Conservation (phyloP, 35 echinoderm and acorn worm genomes). For the Eucidaris tribuloides region DNA sequence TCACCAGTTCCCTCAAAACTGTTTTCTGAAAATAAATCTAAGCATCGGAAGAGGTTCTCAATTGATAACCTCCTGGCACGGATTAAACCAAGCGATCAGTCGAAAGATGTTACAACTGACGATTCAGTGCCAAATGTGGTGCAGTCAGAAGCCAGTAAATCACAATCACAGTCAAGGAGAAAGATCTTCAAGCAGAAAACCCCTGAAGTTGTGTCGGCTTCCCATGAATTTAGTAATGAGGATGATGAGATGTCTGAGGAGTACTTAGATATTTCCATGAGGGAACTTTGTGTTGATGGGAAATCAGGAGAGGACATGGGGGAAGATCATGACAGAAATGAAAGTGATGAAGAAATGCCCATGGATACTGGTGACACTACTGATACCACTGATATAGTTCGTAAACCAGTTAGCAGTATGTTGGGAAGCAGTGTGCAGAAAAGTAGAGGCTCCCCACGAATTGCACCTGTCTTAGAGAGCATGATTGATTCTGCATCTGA, state of each 20-base stretch:
- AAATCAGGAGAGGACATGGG: no score
- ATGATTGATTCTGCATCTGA: constrained; percentile 58
- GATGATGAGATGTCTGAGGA: neutral
- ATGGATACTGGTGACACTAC: no score
- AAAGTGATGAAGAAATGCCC: no score
- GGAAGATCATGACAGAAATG: no score
- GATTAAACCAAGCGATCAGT: no score
- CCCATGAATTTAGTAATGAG: neutral
- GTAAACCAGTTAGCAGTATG: constrained; percentile 25
- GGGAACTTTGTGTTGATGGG: no score
- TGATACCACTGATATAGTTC: no score
- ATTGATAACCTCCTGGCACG: constrained; percentile 13
- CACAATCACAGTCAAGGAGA: constrained; percentile 16
- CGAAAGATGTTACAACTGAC: no score
- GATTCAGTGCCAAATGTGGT: no score
- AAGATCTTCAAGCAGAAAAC: constrained; percentile 27
- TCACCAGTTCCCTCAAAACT: no score
- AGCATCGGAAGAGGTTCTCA: neutral
- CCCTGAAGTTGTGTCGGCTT: neutral
- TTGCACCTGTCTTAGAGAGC: constrained; percentile 30
- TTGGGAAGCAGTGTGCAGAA: neutral
- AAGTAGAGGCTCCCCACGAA: constrained; percentile 8
- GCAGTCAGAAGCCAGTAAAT: neutral
- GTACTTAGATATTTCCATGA: neutral
- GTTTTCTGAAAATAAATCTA: neutral